Evolutionary conservation across 1,140 invertebrate species (phyloP), one percentile per base, ranked within the genome.

Genomic region (Aporrectodea caliginosa): DNA sequence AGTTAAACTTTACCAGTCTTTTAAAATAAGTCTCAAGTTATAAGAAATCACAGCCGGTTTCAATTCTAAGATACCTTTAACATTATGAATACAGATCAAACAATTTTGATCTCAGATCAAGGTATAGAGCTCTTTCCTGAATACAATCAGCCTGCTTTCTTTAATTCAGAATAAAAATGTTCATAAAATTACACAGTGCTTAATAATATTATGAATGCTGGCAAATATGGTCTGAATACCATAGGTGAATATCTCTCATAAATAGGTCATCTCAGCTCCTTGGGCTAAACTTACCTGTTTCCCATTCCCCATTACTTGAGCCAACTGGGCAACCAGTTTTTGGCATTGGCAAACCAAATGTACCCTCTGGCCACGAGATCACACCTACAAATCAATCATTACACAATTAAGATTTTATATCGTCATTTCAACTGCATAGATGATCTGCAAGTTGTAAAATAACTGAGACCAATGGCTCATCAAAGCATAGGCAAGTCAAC

Each of bases 271-370:
- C 14, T 27, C 14, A 68, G 27, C 27, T 68, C 27, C n/a, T n/a
- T n/a, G n/a, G 43, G 6, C 43, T 6, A 58, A 58, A 58, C 27
- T 72, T 14, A 69, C 85, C 85, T 1, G 80, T 81, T 71, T 82
- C 30, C 84, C 84, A 85, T 12, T 81, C 34, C 33, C 78, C 81
- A 32, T 75, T 75, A 30, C n/a, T n/a, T n/a, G 2, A 32, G 35
- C 80, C 73, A 58, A 58, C 16, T 1, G 85, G 85, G 79, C 85
- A 85, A 58, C 85, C 85, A 29, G 81, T 82, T 12, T 78, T 76
- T 0, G 85, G 84, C 84, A 84, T 85, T 1, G 85, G 85, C 27
- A 85, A 73, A 16, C 84, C 85, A 81, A 85, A 85, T 1, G 80
- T 75, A 29, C 85, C 85, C 71, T 81, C 73, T 0, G 85, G 85